A percentile compares a stretch with the other conserved stretches of the same genome.
These are phyloP conservation scores for Autographa gamma DNA, from an alignment of 2,888 invertebrate species.

Conservation along the genomic window DNA sequence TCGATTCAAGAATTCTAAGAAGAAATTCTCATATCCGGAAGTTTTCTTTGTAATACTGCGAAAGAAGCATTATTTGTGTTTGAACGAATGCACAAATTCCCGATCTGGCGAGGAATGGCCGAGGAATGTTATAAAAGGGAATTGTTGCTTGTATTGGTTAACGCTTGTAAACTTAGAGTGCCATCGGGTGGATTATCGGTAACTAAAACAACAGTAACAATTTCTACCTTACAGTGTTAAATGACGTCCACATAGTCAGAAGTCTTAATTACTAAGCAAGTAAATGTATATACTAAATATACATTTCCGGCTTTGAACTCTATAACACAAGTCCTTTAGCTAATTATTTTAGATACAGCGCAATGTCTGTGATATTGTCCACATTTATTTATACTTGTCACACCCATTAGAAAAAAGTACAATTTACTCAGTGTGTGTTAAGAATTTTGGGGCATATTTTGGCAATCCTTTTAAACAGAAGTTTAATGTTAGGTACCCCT, in stretches of 20 bases:
- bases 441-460: too few relatives aligned
- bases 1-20: slow-evolving; percentile 51
- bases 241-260: too few relatives aligned
- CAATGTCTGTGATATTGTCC: too few relatives aligned
- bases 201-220: background rate
- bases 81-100: slow-evolving; percentile 66
- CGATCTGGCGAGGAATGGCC: slow-evolving; percentile 55
- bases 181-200: background rate
- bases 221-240: background rate
- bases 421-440: too few relatives aligned
- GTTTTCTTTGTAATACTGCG: slow-evolving; percentile 49
- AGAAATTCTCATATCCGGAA: slow-evolving; percentile 58
- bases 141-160: slow-evolving; percentile 29
- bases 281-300: too few relatives aligned
- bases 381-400: too few relatives aligned
- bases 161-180: slow-evolving; percentile 13
- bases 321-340: too few relatives aligned
- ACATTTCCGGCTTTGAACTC: too few relatives aligned
- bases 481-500: background rate
- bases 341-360: too few relatives aligned
- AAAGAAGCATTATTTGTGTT: slow-evolving; percentile 60
- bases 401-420: too few relatives aligned
- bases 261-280: too few relatives aligned
- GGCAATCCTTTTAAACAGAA: too few relatives aligned
- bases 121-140: slow-evolving; percentile 68